Percentiles rank a stretch among this genome's conserved stretches.
phyloP scores from a whole-genome alignment of 2,888 invertebrate species.

The Lithophane socia region DNA sequence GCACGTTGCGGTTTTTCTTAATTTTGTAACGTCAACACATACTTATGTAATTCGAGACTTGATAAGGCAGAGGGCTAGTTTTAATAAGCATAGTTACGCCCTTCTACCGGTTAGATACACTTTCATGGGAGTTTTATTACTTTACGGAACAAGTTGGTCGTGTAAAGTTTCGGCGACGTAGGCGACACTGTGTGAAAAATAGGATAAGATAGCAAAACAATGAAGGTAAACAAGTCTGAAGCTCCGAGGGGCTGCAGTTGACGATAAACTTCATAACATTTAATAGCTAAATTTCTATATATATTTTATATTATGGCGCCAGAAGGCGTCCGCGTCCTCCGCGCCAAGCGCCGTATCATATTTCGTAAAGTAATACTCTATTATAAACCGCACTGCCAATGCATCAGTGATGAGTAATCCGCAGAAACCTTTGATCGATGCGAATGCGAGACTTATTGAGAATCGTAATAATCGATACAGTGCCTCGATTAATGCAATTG shows the following conservation, averaged over 20 bases:
- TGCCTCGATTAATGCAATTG: conserved; percentile 48
- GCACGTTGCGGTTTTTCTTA: conserved; percentile 61
- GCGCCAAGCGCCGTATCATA: conserved; percentile 75
- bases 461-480: conserved; percentile 56
- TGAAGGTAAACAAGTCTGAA: conserved; percentile 53
- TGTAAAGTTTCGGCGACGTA: conserved; percentile 42
- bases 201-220: conserved; percentile 63
- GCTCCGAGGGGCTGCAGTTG: conserved; percentile 42
- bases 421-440: conserved; percentile 67
- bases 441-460: conserved; percentile 49
- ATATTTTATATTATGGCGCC: conserved; percentile 25
- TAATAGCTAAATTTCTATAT: conserved; percentile 41
- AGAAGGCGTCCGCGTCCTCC: conserved; percentile 21
- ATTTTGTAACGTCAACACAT: conserved; percentile 59
- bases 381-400: conserved; percentile 71
- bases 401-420: conserved; percentile 74
- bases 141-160: conserved; percentile 41
- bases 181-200: conserved; percentile 40
- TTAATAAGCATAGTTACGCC: conserved; percentile 27
- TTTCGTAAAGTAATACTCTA: conserved; percentile 71
- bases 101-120: conserved; percentile 10
- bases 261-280: conserved; percentile 60
- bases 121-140: conserved; percentile 41
- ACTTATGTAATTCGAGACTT: conserved; percentile 55
- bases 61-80: conserved; percentile 32